Conservation (phyloP, 2,797 vertebrate genomes). For the Trematomus bernacchii region DNA sequence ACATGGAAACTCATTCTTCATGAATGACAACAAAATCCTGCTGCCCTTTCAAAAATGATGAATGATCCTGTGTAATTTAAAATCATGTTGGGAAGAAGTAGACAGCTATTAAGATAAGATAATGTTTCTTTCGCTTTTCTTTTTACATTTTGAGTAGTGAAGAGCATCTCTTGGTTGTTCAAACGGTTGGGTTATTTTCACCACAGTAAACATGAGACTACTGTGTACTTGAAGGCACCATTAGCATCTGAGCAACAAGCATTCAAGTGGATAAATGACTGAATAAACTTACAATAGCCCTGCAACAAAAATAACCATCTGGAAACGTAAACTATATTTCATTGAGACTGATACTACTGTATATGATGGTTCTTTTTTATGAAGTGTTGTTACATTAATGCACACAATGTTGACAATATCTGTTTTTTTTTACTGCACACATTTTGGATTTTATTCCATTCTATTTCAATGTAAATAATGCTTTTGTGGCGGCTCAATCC, state of each 20-base stretch:
- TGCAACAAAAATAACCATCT: neutral
- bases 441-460: too few species aligned
- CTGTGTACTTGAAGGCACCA: neutral
- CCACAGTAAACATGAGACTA: neutral
- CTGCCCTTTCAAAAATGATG: neutral
- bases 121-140: too few species aligned
- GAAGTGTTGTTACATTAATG: too few species aligned
- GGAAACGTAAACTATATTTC: neutral
- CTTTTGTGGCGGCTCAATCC: too few species aligned
- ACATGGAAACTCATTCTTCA: neutral
- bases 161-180: neutral
- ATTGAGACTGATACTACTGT: neutral
- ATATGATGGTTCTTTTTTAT: neutral
- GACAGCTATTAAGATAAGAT: neutral
- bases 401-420: too few species aligned
- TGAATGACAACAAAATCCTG: neutral
- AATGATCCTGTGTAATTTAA: neutral
- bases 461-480: too few species aligned
- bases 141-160: neutral
- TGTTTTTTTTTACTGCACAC: too few species aligned
- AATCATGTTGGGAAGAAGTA: neutral
- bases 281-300: neutral
- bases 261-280: neutral
- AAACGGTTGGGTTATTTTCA: neutral
- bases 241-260: constrained; percentile 5